Evolutionary conservation across 2,888 invertebrate genomes (phyloP).

Genomic region (Ypsolopha sequella): DNA sequence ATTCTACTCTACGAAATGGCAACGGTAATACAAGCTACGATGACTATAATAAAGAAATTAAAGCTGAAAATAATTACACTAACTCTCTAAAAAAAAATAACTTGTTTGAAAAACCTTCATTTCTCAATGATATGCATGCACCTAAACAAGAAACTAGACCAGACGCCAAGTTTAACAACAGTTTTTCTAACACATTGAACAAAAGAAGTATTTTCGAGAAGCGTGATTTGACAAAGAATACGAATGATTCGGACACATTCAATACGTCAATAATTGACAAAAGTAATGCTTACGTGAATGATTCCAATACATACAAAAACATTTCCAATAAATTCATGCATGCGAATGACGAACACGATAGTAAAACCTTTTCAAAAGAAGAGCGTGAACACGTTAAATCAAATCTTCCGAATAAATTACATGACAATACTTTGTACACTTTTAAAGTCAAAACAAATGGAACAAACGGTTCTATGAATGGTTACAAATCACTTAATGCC

Average conservation of each 20-base stretch:
- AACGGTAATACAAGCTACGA: slow-evolving; percentile 36
- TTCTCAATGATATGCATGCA: slow-evolving; percentile 36
- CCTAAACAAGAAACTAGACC: slow-evolving; percentile 24
- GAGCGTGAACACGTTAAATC: slow-evolving; percentile 24
- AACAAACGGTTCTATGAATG: slow-evolving; percentile 4
- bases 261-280: not conserved
- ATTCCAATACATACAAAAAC: slow-evolving; percentile 16
- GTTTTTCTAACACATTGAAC: slow-evolving; percentile 42
- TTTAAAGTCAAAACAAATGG: slow-evolving; percentile 25
- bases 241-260: not conserved
- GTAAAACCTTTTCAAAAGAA: slow-evolving; percentile 22
- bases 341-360: slow-evolving; percentile 22
- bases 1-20: slow-evolving; percentile 30
- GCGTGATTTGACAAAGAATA: slow-evolving; percentile 15
- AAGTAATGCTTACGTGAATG: slow-evolving; percentile 11
- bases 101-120: slow-evolving; percentile 32
- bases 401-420: slow-evolving; percentile 30
- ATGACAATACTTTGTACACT: slow-evolving; percentile 49
- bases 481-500: not conserved
- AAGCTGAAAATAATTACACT: slow-evolving; percentile 28
- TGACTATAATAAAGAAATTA: slow-evolving; percentile 35
- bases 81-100: slow-evolving; percentile 38
- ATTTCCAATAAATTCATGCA: slow-evolving; percentile 14
- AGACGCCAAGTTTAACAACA: slow-evolving; percentile 37
- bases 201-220: slow-evolving; percentile 56